Evolutionary conservation across 2,888 invertebrate genomes (phyloP).

Genomic region (Nysson spinosus): DNA sequence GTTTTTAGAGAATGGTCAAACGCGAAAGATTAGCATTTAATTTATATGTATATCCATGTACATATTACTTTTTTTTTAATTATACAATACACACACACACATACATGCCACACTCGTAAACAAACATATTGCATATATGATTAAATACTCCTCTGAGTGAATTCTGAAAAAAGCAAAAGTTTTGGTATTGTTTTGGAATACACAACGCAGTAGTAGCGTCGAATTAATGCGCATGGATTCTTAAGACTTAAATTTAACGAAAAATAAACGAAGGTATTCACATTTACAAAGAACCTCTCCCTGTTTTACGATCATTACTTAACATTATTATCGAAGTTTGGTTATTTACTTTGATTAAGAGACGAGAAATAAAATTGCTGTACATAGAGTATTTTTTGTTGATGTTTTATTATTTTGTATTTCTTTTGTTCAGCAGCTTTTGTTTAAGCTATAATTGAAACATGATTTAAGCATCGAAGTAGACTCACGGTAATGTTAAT

Average conservation of each 20-base stretch:
- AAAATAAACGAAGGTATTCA: slow-evolving; percentile 33
- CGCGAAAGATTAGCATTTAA: slow-evolving; percentile 16
- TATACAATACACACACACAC: slow-evolving; percentile 9
- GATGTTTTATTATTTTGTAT: slow-evolving; percentile 69
- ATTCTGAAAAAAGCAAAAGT: background rate
- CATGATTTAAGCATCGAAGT: background rate
- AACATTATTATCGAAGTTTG: slow-evolving; percentile 52
- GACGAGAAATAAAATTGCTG: slow-evolving; percentile 74
- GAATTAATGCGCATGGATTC: slow-evolving; percentile 64
- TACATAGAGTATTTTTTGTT: slow-evolving; percentile 75
- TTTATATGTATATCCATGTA: slow-evolving; percentile 63
- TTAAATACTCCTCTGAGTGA: slow-evolving; percentile 23
- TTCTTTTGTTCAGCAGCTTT: slow-evolving; percentile 48
- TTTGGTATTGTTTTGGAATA: slow-evolving; percentile 7
- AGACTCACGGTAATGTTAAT: no score
- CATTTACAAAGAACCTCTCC: slow-evolving; percentile 42
- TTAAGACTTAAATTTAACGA: slow-evolving; percentile 59
- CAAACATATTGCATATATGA: slow-evolving; percentile 20
- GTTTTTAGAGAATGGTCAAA: slow-evolving; percentile 3
- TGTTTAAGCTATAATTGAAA: slow-evolving; percentile 53
- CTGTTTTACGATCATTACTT: slow-evolving; percentile 64
- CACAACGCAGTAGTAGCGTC: slow-evolving; percentile 17
- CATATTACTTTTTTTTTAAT: slow-evolving; percentile 60
- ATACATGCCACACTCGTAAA: slow-evolving; percentile 8
- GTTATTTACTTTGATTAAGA: slow-evolving; percentile 57